Evolutionary conservation across 2,888 invertebrate genomes (phyloP).

Genomic region (Parascotia fuliginaria): DNA sequence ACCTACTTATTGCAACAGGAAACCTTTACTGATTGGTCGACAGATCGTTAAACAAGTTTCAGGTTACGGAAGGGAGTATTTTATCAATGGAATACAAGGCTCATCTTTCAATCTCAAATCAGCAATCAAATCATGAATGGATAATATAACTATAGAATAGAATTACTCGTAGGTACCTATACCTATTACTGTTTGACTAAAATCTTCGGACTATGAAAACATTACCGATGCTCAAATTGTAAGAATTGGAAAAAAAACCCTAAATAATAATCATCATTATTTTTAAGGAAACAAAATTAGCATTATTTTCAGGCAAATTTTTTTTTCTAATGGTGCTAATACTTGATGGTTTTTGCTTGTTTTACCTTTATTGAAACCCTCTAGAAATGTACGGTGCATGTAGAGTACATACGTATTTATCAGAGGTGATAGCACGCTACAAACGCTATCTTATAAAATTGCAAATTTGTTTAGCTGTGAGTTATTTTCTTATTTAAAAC

Average conservation of each 20-base stretch:
- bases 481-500: constrained; percentile 30
- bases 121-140: too few species aligned
- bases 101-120: constrained; percentile 17
- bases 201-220: too few species aligned
- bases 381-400: background rate
- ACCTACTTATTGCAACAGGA: constrained; percentile 32
- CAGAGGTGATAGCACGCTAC: background rate
- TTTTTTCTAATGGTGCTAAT: too few species aligned
- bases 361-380: background rate
- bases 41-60: constrained; percentile 39
- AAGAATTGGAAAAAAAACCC: too few species aligned
- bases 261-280: too few species aligned
- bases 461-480: constrained; percentile 13
- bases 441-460: constrained; percentile 12
- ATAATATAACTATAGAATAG: too few species aligned
- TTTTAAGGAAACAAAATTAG: too few species aligned
- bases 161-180: too few species aligned
- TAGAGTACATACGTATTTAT: background rate
- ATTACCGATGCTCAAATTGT: too few species aligned
- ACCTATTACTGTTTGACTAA: too few species aligned
- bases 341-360: background rate
- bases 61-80: constrained; percentile 33
- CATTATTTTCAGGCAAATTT: too few species aligned
- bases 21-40: constrained; percentile 47
- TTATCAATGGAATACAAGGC: constrained; percentile 25